Evolutionary conservation across 2,797 vertebrate genomes (phyloP), one percentile per base, ranked within the genome.

Genomic region (Alcedo quadribrachys): DNA sequence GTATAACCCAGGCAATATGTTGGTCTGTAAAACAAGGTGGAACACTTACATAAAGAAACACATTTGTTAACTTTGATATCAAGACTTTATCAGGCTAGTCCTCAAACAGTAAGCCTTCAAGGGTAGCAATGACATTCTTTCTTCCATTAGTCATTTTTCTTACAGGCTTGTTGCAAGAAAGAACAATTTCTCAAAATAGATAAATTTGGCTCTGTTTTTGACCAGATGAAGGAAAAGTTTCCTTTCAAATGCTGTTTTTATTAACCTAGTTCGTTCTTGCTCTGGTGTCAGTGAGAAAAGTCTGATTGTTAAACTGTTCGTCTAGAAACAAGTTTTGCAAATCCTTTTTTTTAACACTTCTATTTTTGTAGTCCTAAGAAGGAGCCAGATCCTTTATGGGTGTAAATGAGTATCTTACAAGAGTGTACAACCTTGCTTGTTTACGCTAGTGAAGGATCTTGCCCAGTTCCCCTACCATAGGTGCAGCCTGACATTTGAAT

Each of bases 401-500:
- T 66, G 25, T 85, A 85, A 82, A 88, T 37, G 22, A 82, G 27
- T 14, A 16, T 2, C 53, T 51, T 57, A 46, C 14, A 33, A 53
- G n/a, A 81, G 43, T 28, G 51, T 68, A 27, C 20, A 24, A 15
- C 48, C 62, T 42, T 66, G 51, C 40, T 93, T 70, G 43, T 90
- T 96, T 87, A 70, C n/a, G 22, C 40, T 74, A 76, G 74, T 43
- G 54, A 80, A 92, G 61, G 69, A 87, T 90, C 85, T 63, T 55
- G 30, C 43, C 51, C 3, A 5, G 40, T 46, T 81, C 12, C 33
- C 46, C 45, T 45, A 53, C 37, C 28, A 30, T 62, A 57, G 0
- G 0, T 60, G 43, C 74, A 80, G 77, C 63, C 61, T 87, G 85
- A 82, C 81, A 86, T 94, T 95, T 87, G 76, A 89, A 94, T 89